A percentile compares a stretch with the other conserved stretches of the same genome.
phyloP scores from a whole-genome alignment of 2,797 vertebrate genomes.

The Manis crassicaudata region DNA sequence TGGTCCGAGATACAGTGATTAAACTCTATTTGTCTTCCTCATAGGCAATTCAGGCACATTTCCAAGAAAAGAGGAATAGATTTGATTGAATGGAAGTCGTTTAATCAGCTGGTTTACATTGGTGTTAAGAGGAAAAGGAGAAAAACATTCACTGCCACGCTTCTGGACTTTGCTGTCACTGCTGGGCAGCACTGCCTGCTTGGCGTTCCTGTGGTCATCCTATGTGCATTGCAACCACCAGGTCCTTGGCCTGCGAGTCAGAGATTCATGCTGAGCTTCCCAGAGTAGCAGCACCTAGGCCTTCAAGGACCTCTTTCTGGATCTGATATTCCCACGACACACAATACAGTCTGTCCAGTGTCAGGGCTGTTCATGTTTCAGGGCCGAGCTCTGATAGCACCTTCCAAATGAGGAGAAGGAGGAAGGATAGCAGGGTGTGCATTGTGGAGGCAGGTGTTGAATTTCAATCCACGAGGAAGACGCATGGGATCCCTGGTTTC shows the following conservation, averaged over 20 bases:
- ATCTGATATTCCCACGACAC: conserved; percentile 61
- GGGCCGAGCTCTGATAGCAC: not conserved
- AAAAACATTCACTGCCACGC: fast-evolving
- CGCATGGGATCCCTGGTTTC: conserved; percentile 48
- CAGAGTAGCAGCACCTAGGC: not conserved
- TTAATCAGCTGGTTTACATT: not conserved
- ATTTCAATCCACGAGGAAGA: conserved; percentile 61
- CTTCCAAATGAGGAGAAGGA: conserved; percentile 51
- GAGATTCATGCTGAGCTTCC: not conserved
- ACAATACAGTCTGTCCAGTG: not conserved
- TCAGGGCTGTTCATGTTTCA: conserved; percentile 57
- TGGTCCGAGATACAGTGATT: not conserved
- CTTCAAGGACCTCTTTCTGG: not conserved
- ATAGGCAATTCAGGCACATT: not conserved
- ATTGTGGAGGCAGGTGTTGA: conserved; percentile 13
- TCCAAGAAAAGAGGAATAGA: not conserved
- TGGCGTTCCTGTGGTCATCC: fast-evolving
- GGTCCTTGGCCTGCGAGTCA: too few relatives aligned
- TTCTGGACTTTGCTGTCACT: not conserved
- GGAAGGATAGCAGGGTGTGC: not conserved
- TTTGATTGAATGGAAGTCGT: not conserved
- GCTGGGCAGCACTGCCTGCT: fast-evolving
- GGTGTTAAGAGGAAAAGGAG: not conserved
- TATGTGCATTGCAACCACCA: fast-evolving
- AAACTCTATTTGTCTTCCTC: not conserved